These are phyloP conservation scores for Melanerpes aurifrons DNA, from an alignment of 2,113 vertebrate species.

Conservation along the genomic window DNA sequence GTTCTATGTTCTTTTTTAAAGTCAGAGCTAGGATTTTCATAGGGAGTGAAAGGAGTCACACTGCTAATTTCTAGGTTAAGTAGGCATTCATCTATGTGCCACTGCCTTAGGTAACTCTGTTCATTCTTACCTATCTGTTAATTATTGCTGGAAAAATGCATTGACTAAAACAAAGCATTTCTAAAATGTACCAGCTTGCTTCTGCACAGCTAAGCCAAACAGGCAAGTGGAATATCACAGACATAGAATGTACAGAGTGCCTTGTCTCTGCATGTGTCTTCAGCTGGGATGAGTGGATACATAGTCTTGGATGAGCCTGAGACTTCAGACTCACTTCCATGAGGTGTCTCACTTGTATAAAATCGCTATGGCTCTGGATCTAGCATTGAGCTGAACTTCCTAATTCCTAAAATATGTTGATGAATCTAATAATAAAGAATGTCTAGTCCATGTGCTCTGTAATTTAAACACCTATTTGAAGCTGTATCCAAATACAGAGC, in stretches of 20 bases:
- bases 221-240: neutral
- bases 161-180: neutral
- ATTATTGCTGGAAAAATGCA: neutral
- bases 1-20: neutral
- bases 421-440: slow-evolving; percentile 17
- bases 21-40: neutral
- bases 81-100: too few species aligned
- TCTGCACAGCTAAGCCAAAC: neutral
- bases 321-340: neutral
- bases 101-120: neutral
- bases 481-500: neutral
- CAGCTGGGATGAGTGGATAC: accelerated
- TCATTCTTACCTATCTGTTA: neutral
- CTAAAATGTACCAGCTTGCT: neutral
- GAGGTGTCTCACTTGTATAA: neutral
- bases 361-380: neutral
- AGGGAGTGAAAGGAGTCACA: too few species aligned
- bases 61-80: accelerated
- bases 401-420: slow-evolving; percentile 25
- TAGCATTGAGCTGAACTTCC: slow-evolving; percentile 20
- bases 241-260: neutral
- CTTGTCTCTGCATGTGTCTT: neutral
- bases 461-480: slow-evolving; percentile 11
- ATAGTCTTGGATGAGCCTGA: neutral
- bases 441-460: neutral